phyloP scores from a whole-genome alignment of 2,888 invertebrate genomes.

The Sisyra terminalis region DNA sequence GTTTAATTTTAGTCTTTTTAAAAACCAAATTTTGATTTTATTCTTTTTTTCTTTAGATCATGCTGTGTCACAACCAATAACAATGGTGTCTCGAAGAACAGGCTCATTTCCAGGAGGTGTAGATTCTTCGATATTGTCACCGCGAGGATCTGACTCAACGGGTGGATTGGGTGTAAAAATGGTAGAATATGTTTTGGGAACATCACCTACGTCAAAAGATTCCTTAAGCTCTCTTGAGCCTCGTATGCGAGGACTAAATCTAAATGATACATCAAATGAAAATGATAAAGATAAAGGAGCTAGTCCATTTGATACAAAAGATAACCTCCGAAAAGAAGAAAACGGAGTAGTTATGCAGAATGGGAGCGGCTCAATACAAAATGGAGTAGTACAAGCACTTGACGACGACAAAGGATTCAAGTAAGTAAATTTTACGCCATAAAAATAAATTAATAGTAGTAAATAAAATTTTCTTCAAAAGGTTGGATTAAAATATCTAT shows the following conservation, averaged over 20 bases:
- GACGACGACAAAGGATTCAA: constrained; percentile 84
- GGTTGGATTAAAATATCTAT: too few species aligned
- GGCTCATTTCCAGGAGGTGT: constrained; percentile 40
- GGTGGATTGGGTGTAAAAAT: constrained; percentile 89
- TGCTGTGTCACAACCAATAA: constrained; percentile 51
- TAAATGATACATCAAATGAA: constrained; percentile 35
- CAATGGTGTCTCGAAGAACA: constrained; percentile 48
- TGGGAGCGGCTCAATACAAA: constrained; percentile 35
- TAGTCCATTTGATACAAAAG: constrained; percentile 31
- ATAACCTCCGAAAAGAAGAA: constrained; percentile 31
- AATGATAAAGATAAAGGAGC: constrained; percentile 38
- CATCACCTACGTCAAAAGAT: constrained; percentile 70
- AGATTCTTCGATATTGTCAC: constrained; percentile 45
- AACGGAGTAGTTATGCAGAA: constrained; percentile 34
- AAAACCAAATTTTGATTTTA: neutral
- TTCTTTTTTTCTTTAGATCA: constrained; percentile 34
- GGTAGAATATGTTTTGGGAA: constrained; percentile 95
- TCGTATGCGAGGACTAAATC: constrained; percentile 43
- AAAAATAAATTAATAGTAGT: too few species aligned
- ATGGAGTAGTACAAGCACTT: constrained; percentile 46
- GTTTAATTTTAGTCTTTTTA: too few species aligned
- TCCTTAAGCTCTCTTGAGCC: constrained; percentile 38
- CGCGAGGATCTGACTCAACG: constrained; percentile 64
- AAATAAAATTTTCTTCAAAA: too few species aligned
- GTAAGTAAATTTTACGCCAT: constrained; percentile 54